Base-by-base conservation (phyloP, 2,888 invertebrate genomes). In the Napeogenes sylphis region DNA sequence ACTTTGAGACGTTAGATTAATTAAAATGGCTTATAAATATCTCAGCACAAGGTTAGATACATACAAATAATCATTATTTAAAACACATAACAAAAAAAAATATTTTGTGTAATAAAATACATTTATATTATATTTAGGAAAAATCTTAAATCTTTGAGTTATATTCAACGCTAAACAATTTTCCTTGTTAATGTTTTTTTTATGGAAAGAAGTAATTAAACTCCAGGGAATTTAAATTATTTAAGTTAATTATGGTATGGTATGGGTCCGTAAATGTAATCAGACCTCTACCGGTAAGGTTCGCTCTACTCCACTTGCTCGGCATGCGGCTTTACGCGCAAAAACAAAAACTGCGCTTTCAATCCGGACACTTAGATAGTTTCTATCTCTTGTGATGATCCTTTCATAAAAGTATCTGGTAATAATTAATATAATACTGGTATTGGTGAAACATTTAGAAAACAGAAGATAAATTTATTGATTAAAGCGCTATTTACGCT, bases 291-390 rank as follows among this genome's bases (percentile, higher is more conserved):
- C n/a, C 51, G 63, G 65, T 73, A 71, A 68, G 70, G 70, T 62
- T 67, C 69, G 74, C 66, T 70, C 72, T 70, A 71, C 74, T 73
- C 68, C 62, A 73, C 70, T 71, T 72, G 72, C 56, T 69, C 64
- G 76, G 75, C 75, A 82, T 81, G 80, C 77, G 75, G 80, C 73
- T 74, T 70, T 72, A 75, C 68, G 69, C 76, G 70, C 68, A 85
- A 87, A 87, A 85, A 78, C 73, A 77, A 80, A 79, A 78, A 78
- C 71, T 77, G 78, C 84, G 86, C 88, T 90, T 89, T 90, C 89
- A 79, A 87, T 87, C 87, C 84, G 85, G 84, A 81, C 79, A 62
- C 64, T 61, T 63, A 75, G 74, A 84, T 69, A 82, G 87, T 87
- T 89, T 88, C 87, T 84, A 84, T 81, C 79, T 82, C 73, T 76